phyloP scores from a whole-genome alignment of 2,113 vertebrate species.

The Thamnaconus septentrionalis region DNA sequence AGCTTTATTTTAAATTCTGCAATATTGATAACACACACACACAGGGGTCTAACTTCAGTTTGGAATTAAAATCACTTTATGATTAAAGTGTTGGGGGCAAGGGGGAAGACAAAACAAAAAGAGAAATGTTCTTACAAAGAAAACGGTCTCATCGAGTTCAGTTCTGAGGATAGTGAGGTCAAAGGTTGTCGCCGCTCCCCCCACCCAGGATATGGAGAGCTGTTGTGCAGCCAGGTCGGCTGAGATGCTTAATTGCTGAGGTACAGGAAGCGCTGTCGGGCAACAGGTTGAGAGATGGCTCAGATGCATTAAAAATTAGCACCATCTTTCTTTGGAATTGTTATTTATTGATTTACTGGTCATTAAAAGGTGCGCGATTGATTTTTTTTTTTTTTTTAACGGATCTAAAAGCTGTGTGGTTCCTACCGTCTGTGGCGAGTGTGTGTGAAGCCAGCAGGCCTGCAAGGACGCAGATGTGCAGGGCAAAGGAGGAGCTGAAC shows the following conservation, averaged over 20 bases:
- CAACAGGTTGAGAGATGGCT: not conserved
- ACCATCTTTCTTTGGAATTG: no score
- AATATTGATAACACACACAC: no score
- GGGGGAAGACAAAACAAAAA: not conserved
- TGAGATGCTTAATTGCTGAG: slow-evolving; percentile 60
- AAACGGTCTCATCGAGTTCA: slow-evolving; percentile 66
- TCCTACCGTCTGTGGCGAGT: slow-evolving; percentile 51
- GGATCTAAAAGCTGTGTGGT: not conserved
- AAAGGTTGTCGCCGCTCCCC: slow-evolving; percentile 53
- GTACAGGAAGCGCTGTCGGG: slow-evolving; percentile 50
- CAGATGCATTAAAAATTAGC: not conserved
- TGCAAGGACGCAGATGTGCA: slow-evolving; percentile 48
- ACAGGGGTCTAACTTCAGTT: no score
- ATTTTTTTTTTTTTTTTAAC: no score
- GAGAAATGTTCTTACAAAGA: slow-evolving; percentile 60
- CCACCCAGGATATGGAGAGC: slow-evolving; percentile 70
- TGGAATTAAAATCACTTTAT: no score
- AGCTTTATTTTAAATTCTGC: no score
- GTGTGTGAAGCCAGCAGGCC: slow-evolving; percentile 10
- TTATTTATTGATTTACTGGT: no score
- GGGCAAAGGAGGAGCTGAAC: slow-evolving; percentile 1
- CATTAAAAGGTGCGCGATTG: no score
- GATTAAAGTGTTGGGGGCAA: no score
- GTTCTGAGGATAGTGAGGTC: slow-evolving; percentile 73
- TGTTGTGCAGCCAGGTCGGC: slow-evolving; percentile 32